Base-by-base conservation (phyloP, 2,888 invertebrate species). In the Cantharis flavilabris region DNA sequence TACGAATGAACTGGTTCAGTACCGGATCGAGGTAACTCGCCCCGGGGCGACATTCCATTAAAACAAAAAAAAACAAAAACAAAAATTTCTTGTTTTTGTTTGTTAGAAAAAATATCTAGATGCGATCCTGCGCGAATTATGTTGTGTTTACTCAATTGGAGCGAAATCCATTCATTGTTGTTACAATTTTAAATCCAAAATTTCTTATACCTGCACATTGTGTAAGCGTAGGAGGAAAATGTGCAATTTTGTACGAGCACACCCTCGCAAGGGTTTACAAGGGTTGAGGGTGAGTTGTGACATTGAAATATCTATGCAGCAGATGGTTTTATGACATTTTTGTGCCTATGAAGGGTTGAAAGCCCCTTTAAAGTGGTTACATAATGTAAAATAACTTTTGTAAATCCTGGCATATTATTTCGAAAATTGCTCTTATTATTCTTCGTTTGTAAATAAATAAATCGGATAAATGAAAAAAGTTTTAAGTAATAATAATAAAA, bases 231-330 rank as follows among this genome's bases (percentile, higher is more conserved):
- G 76, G 78, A 78, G 72, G 77, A 76, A 80, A 80, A 79, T 78
- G 78, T 78, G 79, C 79, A 80, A 80, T 80, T 79, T 67, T 23
- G 18, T 67, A 67, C 63, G 64, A 72, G 73, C 70, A 73, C 74
- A 70, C 77, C 80, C 78, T 76, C 75, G 70, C 75, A 69, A 77
- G 72, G 73, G 78, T 71, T 74, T 70, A 71, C 69, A 77, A 79
- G 75, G 77, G 77, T n/a, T 67, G 73, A 75, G 77, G 79, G 76
- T 67, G 70, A 71, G 28, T 62, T 67, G 65, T 75, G 73, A 65
- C 73, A 77, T 79, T 75, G 75, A 79, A 79, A 79, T 79, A 72
- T 49, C 79, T 77, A 72, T 69, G 75, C 79, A 75, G 78, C 77
- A 77, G 77, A 77, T 77, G 77, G 75, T 70, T 69, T 71, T 72